Evolutionary conservation across 2,113 vertebrate genomes (phyloP), one percentile per base, ranked within the genome.

Genomic region (Leucoraja erinaceus): DNA sequence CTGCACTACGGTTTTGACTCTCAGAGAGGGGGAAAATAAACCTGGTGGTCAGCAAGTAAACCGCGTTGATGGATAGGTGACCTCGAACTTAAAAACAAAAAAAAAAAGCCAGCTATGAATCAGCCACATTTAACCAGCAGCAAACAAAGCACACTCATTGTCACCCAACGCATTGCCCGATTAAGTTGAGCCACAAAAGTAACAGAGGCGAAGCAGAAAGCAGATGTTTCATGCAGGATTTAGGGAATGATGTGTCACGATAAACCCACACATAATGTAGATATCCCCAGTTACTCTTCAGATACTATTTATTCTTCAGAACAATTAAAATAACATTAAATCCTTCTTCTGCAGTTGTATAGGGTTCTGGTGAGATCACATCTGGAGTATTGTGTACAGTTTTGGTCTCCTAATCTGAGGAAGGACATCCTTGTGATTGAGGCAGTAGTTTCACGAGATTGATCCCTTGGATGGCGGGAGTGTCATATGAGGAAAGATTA

Each of bases 181-280:
- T 68, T 33, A 90, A 70, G 63, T 72, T 91, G 38, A 91, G 54
- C 90, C 66, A 74, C 38, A 91, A 20, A 74, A 91, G 88, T 25
- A 91, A 93, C 47, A 68, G 38, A 93, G 94, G 94, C 93, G 0
- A 38, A 96, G 95, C 92, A 93, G 77, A 94, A 93, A 94, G 94
- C 81, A 93, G 94, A 93, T 8, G 93, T 94, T 94, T 95, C 95
- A 95, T 95, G 96, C 95, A 93, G 95, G 94, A 94, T 94, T 94
- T 94, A 95, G 94, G 94, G 78, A 94, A 91, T 94, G 95, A 94
- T 93, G 28, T 47, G 79, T 86, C 93, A 93, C 93, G 93, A 18
- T 93, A 94, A 95, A 95, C 22, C 38, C 90, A 91, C 90, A 91
- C 18, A 72, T 3, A 72, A 91, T 91, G 22, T 72, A 54, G 11